These are phyloP conservation scores for Himalopsyche kuldschensis DNA, from an alignment of 2,888 invertebrate genomes.

Conservation along the genomic window DNA sequence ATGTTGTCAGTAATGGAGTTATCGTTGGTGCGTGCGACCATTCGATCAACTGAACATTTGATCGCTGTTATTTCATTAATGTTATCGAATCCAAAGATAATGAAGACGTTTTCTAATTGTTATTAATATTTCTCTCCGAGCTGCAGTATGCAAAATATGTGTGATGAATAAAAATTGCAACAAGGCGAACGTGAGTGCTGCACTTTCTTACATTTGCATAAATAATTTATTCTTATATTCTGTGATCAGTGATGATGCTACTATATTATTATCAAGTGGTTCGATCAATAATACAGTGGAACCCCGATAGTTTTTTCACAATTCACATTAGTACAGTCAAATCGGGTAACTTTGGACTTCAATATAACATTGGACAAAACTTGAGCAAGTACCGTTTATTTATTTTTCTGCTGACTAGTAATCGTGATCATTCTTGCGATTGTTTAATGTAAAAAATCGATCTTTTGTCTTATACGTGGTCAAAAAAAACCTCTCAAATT, in stretches of 20 bases:
- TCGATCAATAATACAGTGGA: too few species aligned
- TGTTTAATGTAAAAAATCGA: too few species aligned
- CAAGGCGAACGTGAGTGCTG: constrained; percentile 16
- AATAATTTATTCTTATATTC: background rate
- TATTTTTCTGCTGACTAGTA: too few species aligned
- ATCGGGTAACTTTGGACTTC: too few species aligned
- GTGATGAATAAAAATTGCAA: constrained; percentile 8
- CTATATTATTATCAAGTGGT: background rate
- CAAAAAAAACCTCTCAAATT: too few species aligned
- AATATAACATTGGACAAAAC: too few species aligned
- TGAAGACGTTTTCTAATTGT: constrained; percentile 9
- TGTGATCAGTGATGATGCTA: background rate
- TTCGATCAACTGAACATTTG: background rate
- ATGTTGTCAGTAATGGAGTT: background rate
- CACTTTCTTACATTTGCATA: background rate
- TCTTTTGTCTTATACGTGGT: too few species aligned
- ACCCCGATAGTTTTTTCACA: too few species aligned
- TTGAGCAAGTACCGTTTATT: too few species aligned
- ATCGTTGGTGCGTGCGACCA: constrained; percentile 2
- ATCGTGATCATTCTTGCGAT: too few species aligned
- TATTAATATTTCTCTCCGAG: background rate
- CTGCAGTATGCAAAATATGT: constrained; percentile 16
- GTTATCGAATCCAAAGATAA: constrained; percentile 3
- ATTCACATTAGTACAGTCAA: too few species aligned
- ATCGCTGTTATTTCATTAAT: background rate